Base-by-base conservation (phyloP, 2,797 vertebrate species). In the Muraenolepis orangiensis region DNA sequence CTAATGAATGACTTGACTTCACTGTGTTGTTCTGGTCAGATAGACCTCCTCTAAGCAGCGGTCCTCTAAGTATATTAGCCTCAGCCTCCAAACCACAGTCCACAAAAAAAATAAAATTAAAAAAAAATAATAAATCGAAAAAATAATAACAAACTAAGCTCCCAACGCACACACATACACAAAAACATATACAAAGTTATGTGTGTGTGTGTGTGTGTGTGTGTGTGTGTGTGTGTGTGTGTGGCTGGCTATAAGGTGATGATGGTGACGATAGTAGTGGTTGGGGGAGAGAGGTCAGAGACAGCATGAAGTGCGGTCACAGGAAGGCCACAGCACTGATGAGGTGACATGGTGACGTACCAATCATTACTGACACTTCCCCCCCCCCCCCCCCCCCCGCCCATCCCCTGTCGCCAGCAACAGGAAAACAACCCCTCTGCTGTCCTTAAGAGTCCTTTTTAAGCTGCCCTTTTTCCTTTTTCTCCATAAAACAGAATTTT, bases 261-360 rank as follows among this genome's bases (percentile, higher is more conserved):
- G 42, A 46, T 46, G 16, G 5, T 4, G 42, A n/a, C 6, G 51
- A 20, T 20, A 79, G 82, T 79, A 73, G 79, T n/a, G 71, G 70
- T n/a, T 40, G 34, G 64, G 76, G 20, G 61, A 73, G 79, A 23
- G 51, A 6, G 75, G 75, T 74, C 80, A 72, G 74, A 74, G n/a
- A n/a, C n/a, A n/a, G n/a, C n/a, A n/a, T n/a, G n/a, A n/a, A n/a
- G n/a, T n/a, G n/a, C n/a, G n/a, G n/a, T n/a, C n/a, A n/a, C n/a
- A n/a, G n/a, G n/a, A n/a, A n/a, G n/a, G 75, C 77, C 77, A 74
- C 81, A 79, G 79, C 75, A 28, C 76, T 87, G 85, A 88, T 84
- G 86, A 89, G 83, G 83, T 87, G 87, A 88, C 83, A 80, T 11
- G 69, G 73, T 81, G 88, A 90, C 85, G 77, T 82, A 79, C 18